Evolutionary conservation across 2,113 vertebrate species (phyloP).

Genomic region (Menura novaehollandiae): DNA sequence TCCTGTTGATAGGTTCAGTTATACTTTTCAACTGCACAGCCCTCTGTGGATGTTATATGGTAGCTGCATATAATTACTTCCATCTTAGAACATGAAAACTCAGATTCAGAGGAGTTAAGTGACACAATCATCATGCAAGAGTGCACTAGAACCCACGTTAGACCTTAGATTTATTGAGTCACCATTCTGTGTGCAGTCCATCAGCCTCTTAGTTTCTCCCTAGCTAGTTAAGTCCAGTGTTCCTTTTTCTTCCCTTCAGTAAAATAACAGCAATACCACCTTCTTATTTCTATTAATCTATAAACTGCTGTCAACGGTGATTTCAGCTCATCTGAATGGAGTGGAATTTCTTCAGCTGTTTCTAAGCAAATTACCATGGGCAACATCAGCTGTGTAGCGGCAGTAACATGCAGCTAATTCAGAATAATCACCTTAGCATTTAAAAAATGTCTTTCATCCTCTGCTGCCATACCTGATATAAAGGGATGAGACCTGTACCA

Average conservation of each 20-base stretch:
- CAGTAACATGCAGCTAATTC: neutral
- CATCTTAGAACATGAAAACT: neutral
- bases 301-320: neutral
- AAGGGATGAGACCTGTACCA: neutral
- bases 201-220: neutral
- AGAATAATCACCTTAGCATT: neutral
- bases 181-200: neutral
- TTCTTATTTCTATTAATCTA: neutral
- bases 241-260: neutral
- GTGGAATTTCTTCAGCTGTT: neutral
- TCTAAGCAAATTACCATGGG: neutral
- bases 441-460: neutral
- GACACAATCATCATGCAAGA: constrained; percentile 12
- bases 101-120: constrained; percentile 17
- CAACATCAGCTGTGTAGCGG: neutral
- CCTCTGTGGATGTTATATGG: constrained; percentile 18
- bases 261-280: neutral
- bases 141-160: neutral
- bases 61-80: constrained; percentile 49
- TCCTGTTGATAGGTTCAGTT: constrained; percentile 19
- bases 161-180: neutral
- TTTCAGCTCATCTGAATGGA: neutral
- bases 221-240: neutral
- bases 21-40: constrained; percentile 9
- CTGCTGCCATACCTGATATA: neutral